Evolutionary conservation across 2,888 invertebrate species (phyloP).

Genomic region (Cecidostiba fungosa): DNA sequence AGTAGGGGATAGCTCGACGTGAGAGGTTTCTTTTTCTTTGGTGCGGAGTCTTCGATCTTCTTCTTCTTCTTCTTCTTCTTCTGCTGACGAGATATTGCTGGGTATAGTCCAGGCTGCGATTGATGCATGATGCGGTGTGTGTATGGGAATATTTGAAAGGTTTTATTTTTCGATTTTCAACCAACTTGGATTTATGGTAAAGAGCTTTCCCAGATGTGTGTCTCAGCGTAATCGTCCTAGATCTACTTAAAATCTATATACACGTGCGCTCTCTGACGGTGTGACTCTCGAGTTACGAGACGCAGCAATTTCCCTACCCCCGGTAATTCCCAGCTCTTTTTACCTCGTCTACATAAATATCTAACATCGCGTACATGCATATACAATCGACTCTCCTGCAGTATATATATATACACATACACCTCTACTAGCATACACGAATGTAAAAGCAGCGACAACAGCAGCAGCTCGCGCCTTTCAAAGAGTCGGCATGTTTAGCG

Average conservation of each 20-base stretch:
- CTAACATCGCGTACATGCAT: background rate
- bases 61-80: background rate
- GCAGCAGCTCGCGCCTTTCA: slow-evolving; percentile 42
- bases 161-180: too few species aligned
- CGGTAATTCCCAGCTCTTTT: background rate
- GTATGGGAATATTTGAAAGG: too few species aligned
- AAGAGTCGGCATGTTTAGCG: slow-evolving; percentile 64
- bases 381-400: background rate
- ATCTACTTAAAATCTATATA: background rate
- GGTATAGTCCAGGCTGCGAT: background rate
- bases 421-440: background rate
- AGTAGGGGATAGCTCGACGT: background rate
- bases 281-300: background rate
- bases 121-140: background rate
- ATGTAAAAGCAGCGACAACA: slow-evolving; percentile 26
- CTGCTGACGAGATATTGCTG: background rate
- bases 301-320: background rate
- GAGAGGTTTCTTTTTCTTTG: background rate
- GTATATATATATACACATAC: background rate
- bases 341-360: background rate
- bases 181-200: too few species aligned
- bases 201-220: too few species aligned
- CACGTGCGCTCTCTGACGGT: background rate
- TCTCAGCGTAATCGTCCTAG: background rate
- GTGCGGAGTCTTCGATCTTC: slow-evolving; percentile 3